Conservation (phyloP, 2,113 vertebrate species). For the Probosciger aterrimus region DNA sequence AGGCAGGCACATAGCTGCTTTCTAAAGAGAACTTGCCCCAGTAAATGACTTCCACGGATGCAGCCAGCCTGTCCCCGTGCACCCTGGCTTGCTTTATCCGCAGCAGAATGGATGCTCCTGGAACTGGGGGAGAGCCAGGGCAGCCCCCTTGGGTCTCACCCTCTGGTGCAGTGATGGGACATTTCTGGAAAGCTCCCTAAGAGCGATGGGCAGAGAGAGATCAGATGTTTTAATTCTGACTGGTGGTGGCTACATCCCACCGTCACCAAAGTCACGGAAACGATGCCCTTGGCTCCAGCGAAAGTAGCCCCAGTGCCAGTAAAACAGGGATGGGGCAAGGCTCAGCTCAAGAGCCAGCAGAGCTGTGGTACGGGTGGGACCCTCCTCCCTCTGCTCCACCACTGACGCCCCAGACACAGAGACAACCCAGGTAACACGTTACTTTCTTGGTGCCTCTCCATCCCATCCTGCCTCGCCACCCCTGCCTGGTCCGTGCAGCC, state of each 20-base stretch:
- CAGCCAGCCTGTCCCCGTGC: not conserved
- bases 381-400: not conserved
- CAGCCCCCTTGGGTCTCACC: not conserved
- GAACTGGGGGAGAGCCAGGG: not conserved
- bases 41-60: accelerated
- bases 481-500: not conserved
- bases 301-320: not conserved
- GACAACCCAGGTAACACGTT: not conserved
- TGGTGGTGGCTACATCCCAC: accelerated
- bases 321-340: not conserved
- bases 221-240: not conserved
- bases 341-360: not conserved
- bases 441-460: not conserved
- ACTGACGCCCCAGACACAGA: accelerated
- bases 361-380: not conserved
- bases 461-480: not conserved
- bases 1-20: not conserved
- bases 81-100: not conserved
- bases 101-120: not conserved
- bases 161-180: not conserved
- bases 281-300: not conserved
- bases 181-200: not conserved
- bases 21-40: not conserved
- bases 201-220: too few relatives aligned
- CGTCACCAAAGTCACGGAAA: not conserved